Evolutionary conservation across 2,797 vertebrate species (phyloP), one percentile per base, ranked within the genome.

Genomic region (Geotrypetes seraphini): DNA sequence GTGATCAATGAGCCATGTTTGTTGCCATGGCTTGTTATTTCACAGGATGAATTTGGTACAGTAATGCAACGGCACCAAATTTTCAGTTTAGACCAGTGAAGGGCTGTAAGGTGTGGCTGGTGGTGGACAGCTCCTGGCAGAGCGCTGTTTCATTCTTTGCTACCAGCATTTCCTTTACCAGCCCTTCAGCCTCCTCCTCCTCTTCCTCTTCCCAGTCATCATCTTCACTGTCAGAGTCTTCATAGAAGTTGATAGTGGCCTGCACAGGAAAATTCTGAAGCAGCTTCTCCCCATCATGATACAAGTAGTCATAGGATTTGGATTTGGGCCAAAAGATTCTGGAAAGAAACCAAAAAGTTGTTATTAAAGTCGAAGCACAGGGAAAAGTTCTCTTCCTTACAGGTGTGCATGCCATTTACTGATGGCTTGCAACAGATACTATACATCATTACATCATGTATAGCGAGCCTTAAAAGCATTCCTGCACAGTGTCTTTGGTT

Each of bases 241-340:
- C 81, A 2, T 88, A 89, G 33, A 91, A 72, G 56, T 67, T 83
- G 62, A 90, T 86, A 11, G 87, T 88, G 15, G 87, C 87, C 54
- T 91, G 87, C 14, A 86, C 64, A 0, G 87, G 88, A 60, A 91
- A 89, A 51, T 74, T 84, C 39, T 73, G 42, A 39, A 91, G 71
- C 38, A 91, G 66, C 16, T 66, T 68, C 51, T 86, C 72, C 4
- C 85, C 87, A 5, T 79, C 70, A 4, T 66, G 67, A 41, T 86
- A 89, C 47, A 91, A 61, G 38, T 87, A 89, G 70, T 90, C 87
- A 7, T 77, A 89, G 8, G 79, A 83, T 47, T 71, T 78, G 22
- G 80, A 80, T 53, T 55, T 84, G 35, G 87, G 85, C 87, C 87
- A 91, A 39, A 86, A 87, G 7, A 91, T 74, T 57, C 87, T 91